Evolutionary conservation across 2,888 invertebrate genomes (phyloP), one percentile per base, ranked within the genome.

Genomic region (Tenthredo livida): DNA sequence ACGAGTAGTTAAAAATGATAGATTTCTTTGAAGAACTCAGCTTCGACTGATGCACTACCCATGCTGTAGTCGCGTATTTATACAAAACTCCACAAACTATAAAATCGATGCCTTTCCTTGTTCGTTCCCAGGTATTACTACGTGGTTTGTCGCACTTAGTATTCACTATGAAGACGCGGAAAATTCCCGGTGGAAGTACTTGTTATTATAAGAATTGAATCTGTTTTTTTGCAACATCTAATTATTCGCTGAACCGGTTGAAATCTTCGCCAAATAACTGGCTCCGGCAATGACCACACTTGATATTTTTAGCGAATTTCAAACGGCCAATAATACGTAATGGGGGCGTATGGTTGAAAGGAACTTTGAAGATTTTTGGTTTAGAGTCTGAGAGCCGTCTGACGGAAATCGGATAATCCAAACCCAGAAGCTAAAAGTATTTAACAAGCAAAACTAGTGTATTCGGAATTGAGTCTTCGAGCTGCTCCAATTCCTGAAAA

Each of bases 1-100:
- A 50, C 17, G 9, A 50, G 29, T 43, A 43, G 1, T 37, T 70
- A 5, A 15, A 70, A 6, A 9, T 15, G 9, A 2, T 47, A 15
- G n/a, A n/a, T n/a, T 21, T 37, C 61, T 12, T 40, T 40, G 0
- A 43, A 58, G 61, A 58, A 33, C 37, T 58, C 5, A 80, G 40
- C 40, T 77, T 50, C 2, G 54, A 77, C 77, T 77, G 77, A 77
- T 77, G 77, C 2, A 37, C n/a, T 50, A 5, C 29, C 29, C n/a
- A 29, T 40, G 17, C 50, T 1, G 12, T 9, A 25, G n/a, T 29
- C 77, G 9, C 10, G 25, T 54, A 77, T 77, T 77, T 77, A 77
- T 50, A 77, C 29, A 25, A 25, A 25, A 33, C 25, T 54, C 54
- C 17, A 6, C 9, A 15, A 17, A 29, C 50, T 25, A 15, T 29